A percentile compares a stretch with the other conserved stretches of the same genome.
phyloP scores from a whole-genome alignment of 2,797 vertebrate genomes.

The Alectoris magna region DNA sequence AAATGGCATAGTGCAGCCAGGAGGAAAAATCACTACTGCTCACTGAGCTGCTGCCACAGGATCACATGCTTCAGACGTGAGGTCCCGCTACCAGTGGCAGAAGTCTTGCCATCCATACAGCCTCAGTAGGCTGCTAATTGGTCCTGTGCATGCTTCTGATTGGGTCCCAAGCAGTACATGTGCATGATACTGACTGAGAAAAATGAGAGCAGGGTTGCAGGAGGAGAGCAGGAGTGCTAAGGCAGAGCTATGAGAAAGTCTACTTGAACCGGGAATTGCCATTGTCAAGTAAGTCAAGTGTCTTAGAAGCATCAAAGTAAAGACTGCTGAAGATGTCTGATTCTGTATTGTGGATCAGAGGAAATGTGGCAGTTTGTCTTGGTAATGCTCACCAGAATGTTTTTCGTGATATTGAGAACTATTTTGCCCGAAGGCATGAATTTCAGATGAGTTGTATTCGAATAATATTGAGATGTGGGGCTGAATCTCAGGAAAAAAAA shows the following conservation, averaged over 20 bases:
- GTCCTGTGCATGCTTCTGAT: fast-evolving
- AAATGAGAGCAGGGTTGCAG: neutral
- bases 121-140: fast-evolving
- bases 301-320: neutral
- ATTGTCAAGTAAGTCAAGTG: neutral
- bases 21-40: neutral
- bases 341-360: neutral
- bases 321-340: neutral
- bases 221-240: neutral
- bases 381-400: neutral
- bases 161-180: fast-evolving
- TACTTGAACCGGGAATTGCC: neutral
- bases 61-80: neutral
- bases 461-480: neutral
- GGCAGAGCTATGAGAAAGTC: neutral
- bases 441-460: neutral
- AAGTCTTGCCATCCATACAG: fast-evolving
- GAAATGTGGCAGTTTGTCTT: neutral
- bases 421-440: neutral
- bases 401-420: neutral
- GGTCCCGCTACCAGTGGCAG: neutral
- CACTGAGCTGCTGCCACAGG: neutral
- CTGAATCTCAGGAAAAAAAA: neutral
- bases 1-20: neutral
- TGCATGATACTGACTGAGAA: neutral